Base-by-base conservation (phyloP, 1,140 invertebrate species). In the Pemphigus obesinymphae region DNA sequence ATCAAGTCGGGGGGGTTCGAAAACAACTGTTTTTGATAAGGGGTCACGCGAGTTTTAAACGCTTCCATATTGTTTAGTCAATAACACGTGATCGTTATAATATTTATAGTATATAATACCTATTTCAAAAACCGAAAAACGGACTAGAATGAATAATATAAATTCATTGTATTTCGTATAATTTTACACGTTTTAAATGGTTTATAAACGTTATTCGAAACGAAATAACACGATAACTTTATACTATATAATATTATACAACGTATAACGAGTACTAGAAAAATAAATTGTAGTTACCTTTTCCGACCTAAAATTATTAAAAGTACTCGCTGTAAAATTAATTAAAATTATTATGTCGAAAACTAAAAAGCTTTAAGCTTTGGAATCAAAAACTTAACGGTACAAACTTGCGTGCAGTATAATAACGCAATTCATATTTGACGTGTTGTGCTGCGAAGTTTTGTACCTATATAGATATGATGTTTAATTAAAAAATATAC, bases 11-110 rank as follows among this genome's bases (percentile, higher is more conserved):
- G 37, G 34, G 37, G 37, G 45, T 63, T 13, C 43, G 63, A 58
- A 80, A 58, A 26, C 34, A 61, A 58, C 55, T 26, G 11, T 78
- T 78, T 80, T 31, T 45, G 37, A 61, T 63, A 29, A 26, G 58
- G 15, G 29, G 53, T 63, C 76, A 80, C 76, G 55, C 76, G 76
- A 80, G 76, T 43, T 29, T 26, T 80, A 80, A 80, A 80, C 76
- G 76, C 31, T 80, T 63, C 63, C 37, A 20, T n/a, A n/a, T 78
- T 80, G 76, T 80, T 80, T 80, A 20, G 76, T 80, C 76, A n/a
- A 80, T 80, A 80, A 61, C 11, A 11, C 23, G 1, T 15, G 29
- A 40, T 15, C 7, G 17, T 78, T 15, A 55, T 78, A 78, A 43
- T 63, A 45, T 45, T 45, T 45, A 40, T 40, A 40, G 37, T 40